Conservation (phyloP, 1,140 invertebrate genomes). For the Lasioglossum albipes region DNA sequence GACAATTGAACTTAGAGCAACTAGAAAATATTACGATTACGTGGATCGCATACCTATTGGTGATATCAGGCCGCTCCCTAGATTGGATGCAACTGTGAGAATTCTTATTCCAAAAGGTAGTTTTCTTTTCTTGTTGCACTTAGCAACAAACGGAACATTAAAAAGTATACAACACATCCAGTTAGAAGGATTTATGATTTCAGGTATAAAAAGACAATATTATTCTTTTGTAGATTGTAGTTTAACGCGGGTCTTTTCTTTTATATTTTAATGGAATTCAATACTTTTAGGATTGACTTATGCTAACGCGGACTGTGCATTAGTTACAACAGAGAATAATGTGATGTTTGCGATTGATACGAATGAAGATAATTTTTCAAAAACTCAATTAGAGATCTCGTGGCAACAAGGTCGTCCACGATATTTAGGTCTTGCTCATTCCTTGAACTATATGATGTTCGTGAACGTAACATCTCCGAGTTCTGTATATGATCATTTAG, state of each 20-base stretch:
- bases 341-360: conserved; percentile 55
- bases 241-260: neutral
- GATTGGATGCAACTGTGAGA: conserved; percentile 42
- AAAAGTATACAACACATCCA: conserved; percentile 44
- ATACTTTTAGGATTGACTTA: conserved; percentile 61
- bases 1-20: conserved; percentile 34
- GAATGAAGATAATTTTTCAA: conserved; percentile 37
- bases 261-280: neutral
- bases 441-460: conserved; percentile 67
- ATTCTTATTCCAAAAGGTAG: conserved; percentile 64
- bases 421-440: conserved; percentile 71
- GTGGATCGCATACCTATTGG: conserved; percentile 66
- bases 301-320: conserved; percentile 49
- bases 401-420: conserved; percentile 63
- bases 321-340: conserved; percentile 70
- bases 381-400: conserved; percentile 51
- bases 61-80: conserved; percentile 56
- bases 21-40: conserved; percentile 57
- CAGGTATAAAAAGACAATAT: conserved; percentile 57
- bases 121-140: conserved; percentile 58
- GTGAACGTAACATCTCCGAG: conserved; percentile 71
- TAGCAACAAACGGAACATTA: conserved; percentile 50
- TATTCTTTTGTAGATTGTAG: neutral
- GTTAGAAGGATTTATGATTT: conserved; percentile 64
- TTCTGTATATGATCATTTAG: conserved; percentile 72